Conservation (phyloP, 2,888 invertebrate genomes). For the Mythimna ferrago region DNA sequence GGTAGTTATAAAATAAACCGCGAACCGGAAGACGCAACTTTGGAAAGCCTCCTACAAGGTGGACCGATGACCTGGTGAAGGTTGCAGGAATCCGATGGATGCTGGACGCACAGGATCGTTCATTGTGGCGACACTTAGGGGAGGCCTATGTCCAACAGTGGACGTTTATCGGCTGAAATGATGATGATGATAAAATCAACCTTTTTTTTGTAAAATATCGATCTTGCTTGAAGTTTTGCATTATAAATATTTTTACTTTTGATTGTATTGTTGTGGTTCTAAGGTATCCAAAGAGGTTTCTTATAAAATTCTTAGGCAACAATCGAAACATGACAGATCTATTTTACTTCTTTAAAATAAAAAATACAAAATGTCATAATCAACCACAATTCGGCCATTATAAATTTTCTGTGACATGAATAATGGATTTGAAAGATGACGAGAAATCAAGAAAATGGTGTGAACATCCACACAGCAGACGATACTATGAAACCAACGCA, state of each 20-base stretch:
- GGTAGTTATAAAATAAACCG: too few relatives aligned
- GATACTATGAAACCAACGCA: constrained; percentile 37
- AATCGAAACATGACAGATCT: constrained; percentile 11
- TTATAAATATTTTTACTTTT: neutral
- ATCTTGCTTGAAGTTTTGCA: neutral
- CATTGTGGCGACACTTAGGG: too few relatives aligned
- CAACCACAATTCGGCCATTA: constrained; percentile 36
- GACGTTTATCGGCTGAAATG: too few relatives aligned
- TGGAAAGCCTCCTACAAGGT: too few relatives aligned
- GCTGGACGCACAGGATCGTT: too few relatives aligned
- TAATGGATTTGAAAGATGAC: constrained; percentile 60
- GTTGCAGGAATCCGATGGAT: too few relatives aligned
- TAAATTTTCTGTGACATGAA: constrained; percentile 67
- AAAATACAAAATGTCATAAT: constrained; percentile 20
- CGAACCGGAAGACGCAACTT: too few relatives aligned
- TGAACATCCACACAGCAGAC: constrained; percentile 27
- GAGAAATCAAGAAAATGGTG: constrained; percentile 33
- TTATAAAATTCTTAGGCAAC: neutral
- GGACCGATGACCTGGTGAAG: too few relatives aligned
- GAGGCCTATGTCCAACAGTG: too few relatives aligned
- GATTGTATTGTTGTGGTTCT: neutral
- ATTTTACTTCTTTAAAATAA: constrained; percentile 16
- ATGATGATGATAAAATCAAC: too few relatives aligned
- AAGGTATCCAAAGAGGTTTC: constrained; percentile 9
- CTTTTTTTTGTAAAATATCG: too few relatives aligned